Evolutionary conservation across 2,888 invertebrate species (phyloP).

Genomic region (Barypeithes pellucidus): DNA sequence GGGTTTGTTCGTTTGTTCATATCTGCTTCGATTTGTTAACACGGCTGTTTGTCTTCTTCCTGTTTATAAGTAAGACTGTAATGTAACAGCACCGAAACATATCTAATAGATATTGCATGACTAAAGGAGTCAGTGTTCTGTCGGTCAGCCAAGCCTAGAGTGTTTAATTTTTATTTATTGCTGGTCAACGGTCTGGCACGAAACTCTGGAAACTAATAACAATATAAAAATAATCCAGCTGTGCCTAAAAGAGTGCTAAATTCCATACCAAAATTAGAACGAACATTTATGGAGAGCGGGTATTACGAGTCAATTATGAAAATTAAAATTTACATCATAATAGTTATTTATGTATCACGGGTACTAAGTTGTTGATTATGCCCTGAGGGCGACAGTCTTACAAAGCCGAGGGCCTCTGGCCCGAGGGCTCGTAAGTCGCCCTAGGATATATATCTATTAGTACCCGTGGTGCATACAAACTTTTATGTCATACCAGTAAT

Average conservation of each 20-base stretch:
- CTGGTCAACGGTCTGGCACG: slow-evolving; percentile 7
- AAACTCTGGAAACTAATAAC: not conserved
- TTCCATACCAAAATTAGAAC: not conserved
- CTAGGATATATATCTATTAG: no score
- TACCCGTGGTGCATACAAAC: no score
- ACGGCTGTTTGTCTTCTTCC: no score
- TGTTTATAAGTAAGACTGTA: no score
- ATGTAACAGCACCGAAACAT: slow-evolving; percentile 1
- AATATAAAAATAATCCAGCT: not conserved
- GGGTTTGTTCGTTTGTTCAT: no score
- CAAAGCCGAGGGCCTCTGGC: no score
- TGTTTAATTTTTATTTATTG: slow-evolving; percentile 29
- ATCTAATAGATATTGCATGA: slow-evolving; percentile 27
- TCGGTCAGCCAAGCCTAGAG: slow-evolving; percentile 28
- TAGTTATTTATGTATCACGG: no score
- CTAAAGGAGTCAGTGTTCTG: slow-evolving; percentile 37
- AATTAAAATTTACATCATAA: not conserved
- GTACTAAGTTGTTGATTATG: no score
- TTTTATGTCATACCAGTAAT: no score
- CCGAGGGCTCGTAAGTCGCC: no score
- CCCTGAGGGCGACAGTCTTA: no score
- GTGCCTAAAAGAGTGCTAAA: not conserved
- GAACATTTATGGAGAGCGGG: not conserved
- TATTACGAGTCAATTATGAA: not conserved
- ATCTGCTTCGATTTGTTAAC: no score